Percentiles rank a stretch among this genome's conserved stretches.
Evolutionary conservation across 1,140 invertebrate species (phyloP).

Genomic region (Diplogasteroides magnus): DNA sequence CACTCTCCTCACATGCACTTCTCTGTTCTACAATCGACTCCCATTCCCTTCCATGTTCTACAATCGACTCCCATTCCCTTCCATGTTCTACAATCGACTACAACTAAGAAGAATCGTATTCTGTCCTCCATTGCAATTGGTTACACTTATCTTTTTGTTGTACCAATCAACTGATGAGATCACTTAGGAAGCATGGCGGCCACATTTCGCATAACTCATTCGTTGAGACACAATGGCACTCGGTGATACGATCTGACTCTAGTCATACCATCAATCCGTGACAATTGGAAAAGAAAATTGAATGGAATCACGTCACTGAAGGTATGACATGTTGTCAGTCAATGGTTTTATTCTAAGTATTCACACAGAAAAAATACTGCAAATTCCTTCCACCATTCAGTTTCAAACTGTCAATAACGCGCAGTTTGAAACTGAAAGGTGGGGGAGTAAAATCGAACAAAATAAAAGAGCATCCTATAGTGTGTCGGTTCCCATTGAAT

Average conservation of each 20-base stretch:
- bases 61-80: not conserved
- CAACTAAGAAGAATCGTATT: not conserved
- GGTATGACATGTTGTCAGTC: not conserved
- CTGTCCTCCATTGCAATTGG: not conserved
- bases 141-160: no score
- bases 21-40: no score
- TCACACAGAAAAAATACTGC: no score
- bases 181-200: not conserved
- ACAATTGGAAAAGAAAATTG: no score
- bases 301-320: not conserved
- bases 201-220: not conserved
- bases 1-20: no score
- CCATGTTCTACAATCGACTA: not conserved
- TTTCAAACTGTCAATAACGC: not conserved
- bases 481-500: not conserved
- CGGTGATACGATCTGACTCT: not conserved
- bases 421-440: not conserved
- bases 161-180: no score
- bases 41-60: not conserved
- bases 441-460: not conserved
- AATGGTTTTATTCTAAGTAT: not conserved
- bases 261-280: no score
- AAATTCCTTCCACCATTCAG: no score
- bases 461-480: not conserved
- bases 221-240: not conserved